Evolutionary conservation across 2,888 invertebrate genomes (phyloP).

Genomic region (Cyclophora punctaria): DNA sequence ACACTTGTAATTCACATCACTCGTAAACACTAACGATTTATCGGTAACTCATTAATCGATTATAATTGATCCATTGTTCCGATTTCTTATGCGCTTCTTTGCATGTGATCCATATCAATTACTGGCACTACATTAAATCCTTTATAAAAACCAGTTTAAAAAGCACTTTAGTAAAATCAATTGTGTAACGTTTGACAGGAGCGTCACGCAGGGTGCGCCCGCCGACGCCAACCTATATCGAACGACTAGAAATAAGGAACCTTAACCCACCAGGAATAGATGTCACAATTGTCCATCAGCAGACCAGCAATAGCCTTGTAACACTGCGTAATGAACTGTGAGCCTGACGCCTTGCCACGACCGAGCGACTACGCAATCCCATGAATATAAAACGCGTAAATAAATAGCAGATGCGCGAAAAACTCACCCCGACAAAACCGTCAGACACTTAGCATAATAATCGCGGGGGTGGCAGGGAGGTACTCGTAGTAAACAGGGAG

Average conservation of each 20-base stretch:
- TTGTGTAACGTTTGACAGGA: slow-evolving; percentile 47
- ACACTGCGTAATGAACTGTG: slow-evolving; percentile 63
- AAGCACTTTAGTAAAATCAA: slow-evolving; percentile 51
- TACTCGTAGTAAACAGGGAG: slow-evolving; percentile 24
- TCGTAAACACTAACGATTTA: background rate
- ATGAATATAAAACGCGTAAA: slow-evolving; percentile 74
- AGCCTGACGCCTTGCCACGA: slow-evolving; percentile 52
- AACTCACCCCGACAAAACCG: slow-evolving; percentile 64
- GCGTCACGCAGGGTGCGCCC: slow-evolving; percentile 55
- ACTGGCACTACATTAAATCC: slow-evolving; percentile 8
- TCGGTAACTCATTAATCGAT: slow-evolving; percentile 3
- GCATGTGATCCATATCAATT: slow-evolving; percentile 10
- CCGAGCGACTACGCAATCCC: slow-evolving; percentile 53
- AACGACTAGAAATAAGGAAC: slow-evolving; percentile 12
- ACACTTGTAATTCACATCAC: no score
- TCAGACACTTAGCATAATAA: slow-evolving; percentile 73
- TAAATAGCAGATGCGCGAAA: slow-evolving; percentile 76
- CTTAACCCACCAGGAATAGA: slow-evolving; percentile 26
- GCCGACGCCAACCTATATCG: slow-evolving; percentile 29
- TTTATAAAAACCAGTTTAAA: slow-evolving; percentile 25
- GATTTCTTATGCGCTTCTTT: background rate
- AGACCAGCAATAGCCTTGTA: slow-evolving; percentile 36
- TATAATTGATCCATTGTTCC: slow-evolving; percentile 10
- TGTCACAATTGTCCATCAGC: slow-evolving; percentile 28
- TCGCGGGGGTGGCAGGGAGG: slow-evolving; percentile 46